Percentiles rank a stretch among this genome's conserved stretches.
Evolutionary conservation across 2,888 invertebrate genomes (phyloP).

Genomic region (Germaria angustata): DNA sequence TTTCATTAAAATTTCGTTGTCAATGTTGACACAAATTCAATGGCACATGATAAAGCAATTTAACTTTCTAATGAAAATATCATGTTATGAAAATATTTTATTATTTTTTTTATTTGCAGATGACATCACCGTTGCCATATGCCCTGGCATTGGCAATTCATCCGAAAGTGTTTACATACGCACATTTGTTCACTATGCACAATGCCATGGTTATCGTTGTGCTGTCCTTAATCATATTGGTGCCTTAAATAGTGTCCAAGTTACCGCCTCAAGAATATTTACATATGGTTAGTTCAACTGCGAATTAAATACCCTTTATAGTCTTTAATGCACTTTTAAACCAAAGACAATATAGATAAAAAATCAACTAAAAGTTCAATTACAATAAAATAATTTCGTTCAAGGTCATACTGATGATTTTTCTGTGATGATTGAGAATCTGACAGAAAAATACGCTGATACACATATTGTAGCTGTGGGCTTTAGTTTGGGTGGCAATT

Average conservation of each 20-base stretch:
- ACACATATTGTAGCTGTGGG: constrained; percentile 92
- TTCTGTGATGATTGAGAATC: constrained; percentile 88
- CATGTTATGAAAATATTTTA: too few relatives aligned
- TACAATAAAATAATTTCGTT: constrained; percentile 56
- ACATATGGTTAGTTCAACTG: constrained; percentile 87
- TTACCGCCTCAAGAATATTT: constrained; percentile 93
- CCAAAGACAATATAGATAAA: not conserved
- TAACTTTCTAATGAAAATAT: too few relatives aligned
- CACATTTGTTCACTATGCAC: constrained; percentile 95
- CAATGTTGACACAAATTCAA: too few relatives aligned
- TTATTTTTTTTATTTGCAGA: constrained; percentile 81
- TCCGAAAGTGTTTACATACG: constrained; percentile 96
- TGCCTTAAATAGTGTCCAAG: constrained; percentile 89
- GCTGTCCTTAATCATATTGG: constrained; percentile 97
- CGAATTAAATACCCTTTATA: constrained; percentile 2
- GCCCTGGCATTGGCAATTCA: constrained; percentile 95
- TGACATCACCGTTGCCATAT: constrained; percentile 92
- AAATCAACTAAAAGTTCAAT: constrained; percentile 4
- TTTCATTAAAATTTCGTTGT: too few relatives aligned
- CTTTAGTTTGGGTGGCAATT: constrained; percentile 96
- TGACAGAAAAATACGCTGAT: constrained; percentile 86
- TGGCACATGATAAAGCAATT: too few relatives aligned
- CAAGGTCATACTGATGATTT: constrained; percentile 94
- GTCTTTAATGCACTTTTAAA: not conserved
- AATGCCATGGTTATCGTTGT: constrained; percentile 94